These are phyloP conservation scores for Tolmerus cingulatus DNA, from an alignment of 2,888 invertebrate species.

Conservation along the genomic window DNA sequence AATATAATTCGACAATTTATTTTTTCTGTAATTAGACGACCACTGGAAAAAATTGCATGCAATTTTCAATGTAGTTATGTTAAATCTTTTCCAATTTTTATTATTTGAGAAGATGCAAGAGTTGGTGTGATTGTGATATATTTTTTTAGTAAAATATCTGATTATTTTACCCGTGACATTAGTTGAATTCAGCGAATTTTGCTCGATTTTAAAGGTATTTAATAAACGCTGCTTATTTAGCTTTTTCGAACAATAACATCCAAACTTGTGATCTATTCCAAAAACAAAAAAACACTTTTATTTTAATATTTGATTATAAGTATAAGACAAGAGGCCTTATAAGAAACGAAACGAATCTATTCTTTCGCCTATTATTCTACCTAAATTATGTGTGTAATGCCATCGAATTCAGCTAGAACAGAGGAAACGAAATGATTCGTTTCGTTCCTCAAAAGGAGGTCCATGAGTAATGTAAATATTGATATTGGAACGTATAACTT, in stretches of 20 bases:
- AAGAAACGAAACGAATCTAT: background rate
- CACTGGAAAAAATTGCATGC: background rate
- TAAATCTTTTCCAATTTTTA: background rate
- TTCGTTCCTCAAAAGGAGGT: background rate
- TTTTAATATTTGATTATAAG: background rate
- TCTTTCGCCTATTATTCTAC: background rate
- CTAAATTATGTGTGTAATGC: background rate
- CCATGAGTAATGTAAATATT: background rate
- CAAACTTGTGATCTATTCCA: background rate
- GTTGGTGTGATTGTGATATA: slow-evolving; percentile 30
- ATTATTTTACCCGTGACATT: background rate
- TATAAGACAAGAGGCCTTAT: background rate
- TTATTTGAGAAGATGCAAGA: background rate
- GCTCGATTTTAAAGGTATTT: background rate
- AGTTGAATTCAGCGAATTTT: background rate
- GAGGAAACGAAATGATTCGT: background rate
- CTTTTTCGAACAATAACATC: background rate
- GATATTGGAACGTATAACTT: background rate
- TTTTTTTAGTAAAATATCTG: background rate
- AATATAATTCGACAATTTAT: background rate
- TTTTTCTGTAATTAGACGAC: background rate
- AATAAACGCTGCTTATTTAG: background rate
- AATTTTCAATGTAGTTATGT: background rate
- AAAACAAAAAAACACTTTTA: background rate
- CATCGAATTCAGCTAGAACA: background rate